These are phyloP conservation scores for Halocynthia aurantium DNA, from an alignment of 23 tunicate species.

Conservation along the genomic window DNA sequence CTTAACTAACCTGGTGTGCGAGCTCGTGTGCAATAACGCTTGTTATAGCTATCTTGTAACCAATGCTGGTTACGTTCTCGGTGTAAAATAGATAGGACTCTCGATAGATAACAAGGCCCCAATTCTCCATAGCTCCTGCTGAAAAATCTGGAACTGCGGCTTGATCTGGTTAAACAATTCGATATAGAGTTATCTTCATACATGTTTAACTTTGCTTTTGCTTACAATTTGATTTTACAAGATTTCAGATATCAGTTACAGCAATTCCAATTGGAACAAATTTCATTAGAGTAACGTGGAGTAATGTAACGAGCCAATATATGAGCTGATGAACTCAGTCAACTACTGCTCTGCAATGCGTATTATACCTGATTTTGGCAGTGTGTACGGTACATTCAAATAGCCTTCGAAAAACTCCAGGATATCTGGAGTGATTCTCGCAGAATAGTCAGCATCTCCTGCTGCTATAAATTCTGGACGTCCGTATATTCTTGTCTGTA, in stretches of 20 bases:
- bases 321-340: no score
- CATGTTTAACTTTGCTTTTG: no score
- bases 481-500: constrained; percentile 72
- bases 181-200: no score
- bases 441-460: constrained; percentile 50
- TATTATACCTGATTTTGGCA: constrained; percentile 73
- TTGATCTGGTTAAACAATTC: constrained; percentile 35
- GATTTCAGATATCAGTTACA: no score
- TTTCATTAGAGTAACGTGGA: no score
- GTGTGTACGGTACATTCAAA: constrained; percentile 44
- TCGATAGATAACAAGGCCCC: constrained; percentile 90
- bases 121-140: constrained; percentile 97
- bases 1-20: constrained; percentile 68
- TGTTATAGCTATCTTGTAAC: constrained; percentile 46
- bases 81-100: constrained; percentile 55
- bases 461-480: constrained; percentile 40
- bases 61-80: constrained; percentile 32
- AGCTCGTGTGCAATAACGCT: constrained; percentile 75
- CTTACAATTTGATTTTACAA: no score
- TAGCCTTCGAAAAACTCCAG: constrained; percentile 42
- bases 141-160: constrained; percentile 75
- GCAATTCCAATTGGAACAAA: no score
- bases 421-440: constrained; percentile 35
- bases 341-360: no score
- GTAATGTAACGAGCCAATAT: no score